Evolutionary conservation across 2,888 invertebrate species (phyloP).

Genomic region (Orthosia incerta): DNA sequence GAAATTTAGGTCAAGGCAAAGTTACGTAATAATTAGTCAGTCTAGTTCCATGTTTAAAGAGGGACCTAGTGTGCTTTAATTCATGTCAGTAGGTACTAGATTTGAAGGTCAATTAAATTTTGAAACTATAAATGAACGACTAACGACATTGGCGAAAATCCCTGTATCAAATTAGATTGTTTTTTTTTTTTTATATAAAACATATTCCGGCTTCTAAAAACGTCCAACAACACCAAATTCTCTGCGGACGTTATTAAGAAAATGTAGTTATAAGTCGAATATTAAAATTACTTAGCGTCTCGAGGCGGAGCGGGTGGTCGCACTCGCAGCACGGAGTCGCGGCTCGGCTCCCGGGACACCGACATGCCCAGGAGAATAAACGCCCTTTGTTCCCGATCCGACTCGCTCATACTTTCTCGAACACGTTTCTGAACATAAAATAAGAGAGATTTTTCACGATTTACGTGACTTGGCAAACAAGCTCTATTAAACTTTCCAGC

Average conservation of each 20-base stretch:
- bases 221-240: background rate
- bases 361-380: constrained; percentile 85
- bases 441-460: constrained; percentile 63
- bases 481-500: constrained; percentile 57
- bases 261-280: constrained; percentile 19
- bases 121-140: background rate
- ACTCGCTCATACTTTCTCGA: constrained; percentile 81
- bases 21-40: constrained; percentile 43
- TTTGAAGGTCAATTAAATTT: background rate
- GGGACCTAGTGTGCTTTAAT: background rate
- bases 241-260: constrained; percentile 12
- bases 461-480: constrained; percentile 70
- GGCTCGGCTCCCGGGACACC: constrained; percentile 85
- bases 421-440: constrained; percentile 82
- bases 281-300: constrained; percentile 79
- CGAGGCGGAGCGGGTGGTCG: constrained; percentile 83
- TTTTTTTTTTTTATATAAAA: no score
- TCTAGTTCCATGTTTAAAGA: constrained; percentile 25
- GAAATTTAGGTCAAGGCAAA: constrained; percentile 56
- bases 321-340: constrained; percentile 83
- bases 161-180: no score
- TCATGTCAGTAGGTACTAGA: background rate
- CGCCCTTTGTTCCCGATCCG: constrained; percentile 85
- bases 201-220: background rate
- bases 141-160: no score